Conservation (phyloP, 2,888 invertebrate species). For the Colostygia pectinataria region DNA sequence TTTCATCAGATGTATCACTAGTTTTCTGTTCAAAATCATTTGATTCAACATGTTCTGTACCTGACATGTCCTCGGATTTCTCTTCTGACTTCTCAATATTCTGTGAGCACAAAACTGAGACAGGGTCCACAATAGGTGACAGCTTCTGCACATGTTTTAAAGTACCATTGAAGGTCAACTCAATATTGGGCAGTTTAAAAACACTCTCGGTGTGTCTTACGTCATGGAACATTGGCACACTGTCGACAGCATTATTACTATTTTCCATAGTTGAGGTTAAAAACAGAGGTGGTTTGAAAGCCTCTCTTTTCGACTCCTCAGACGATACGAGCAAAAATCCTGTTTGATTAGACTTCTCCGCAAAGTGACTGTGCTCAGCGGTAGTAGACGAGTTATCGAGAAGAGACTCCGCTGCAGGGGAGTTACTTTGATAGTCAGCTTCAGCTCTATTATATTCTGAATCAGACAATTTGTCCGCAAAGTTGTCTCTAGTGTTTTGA, state of each 20-base stretch:
- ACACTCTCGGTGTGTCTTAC: constrained; percentile 62
- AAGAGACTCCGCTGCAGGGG: constrained; percentile 50
- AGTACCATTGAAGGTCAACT: constrained; percentile 76
- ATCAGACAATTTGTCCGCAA: constrained; percentile 53
- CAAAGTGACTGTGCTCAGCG: constrained; percentile 57
- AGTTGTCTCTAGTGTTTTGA: constrained; percentile 44
- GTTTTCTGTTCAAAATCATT: constrained; percentile 41
- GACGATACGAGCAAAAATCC: constrained; percentile 59
- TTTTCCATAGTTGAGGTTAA: constrained; percentile 80
- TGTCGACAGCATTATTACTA: constrained; percentile 78
- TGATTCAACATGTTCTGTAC: constrained; percentile 30
- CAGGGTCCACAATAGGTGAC: constrained; percentile 73
- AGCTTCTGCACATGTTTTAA: constrained; percentile 75
- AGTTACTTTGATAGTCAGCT: constrained; percentile 57
- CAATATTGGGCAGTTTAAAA: constrained; percentile 74
- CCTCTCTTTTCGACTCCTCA: constrained; percentile 64
- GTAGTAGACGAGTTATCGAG: constrained; percentile 62
- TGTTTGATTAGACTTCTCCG: constrained; percentile 62
- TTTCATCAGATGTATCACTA: constrained; percentile 46
- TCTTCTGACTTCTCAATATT: constrained; percentile 48
- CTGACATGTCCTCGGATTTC: constrained; percentile 41
- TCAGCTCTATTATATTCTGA: constrained; percentile 49
- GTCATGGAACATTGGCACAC: constrained; percentile 67
- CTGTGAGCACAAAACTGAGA: constrained; percentile 62
- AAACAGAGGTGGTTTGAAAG: constrained; percentile 64